phyloP scores from a whole-genome alignment of 2,888 invertebrate genomes.

The Galerucella nymphaeae region DNA sequence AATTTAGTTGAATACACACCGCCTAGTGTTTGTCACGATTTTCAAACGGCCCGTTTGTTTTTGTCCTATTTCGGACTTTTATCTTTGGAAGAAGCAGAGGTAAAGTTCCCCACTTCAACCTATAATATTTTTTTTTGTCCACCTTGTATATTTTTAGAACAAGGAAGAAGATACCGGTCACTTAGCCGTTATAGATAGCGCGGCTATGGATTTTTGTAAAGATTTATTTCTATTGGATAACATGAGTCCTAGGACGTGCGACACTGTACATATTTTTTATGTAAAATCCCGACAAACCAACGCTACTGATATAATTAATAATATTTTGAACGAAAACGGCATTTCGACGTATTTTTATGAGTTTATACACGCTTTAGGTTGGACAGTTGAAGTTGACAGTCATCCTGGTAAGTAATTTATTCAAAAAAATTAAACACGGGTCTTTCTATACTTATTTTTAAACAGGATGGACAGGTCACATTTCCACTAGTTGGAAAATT shows the following conservation, averaged over 20 bases:
- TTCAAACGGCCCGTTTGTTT: conserved; percentile 94
- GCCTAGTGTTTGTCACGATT: conserved; percentile 87
- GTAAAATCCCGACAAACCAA: conserved; percentile 86
- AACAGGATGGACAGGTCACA: conserved; percentile 87
- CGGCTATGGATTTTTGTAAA: conserved; percentile 75
- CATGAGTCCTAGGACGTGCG: conserved; percentile 86
- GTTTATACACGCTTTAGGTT: conserved; percentile 81
- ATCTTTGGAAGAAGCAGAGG: conserved; percentile 67
- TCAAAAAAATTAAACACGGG: neutral
- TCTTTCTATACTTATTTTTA: neutral
- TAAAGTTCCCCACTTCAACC: conserved; percentile 5
- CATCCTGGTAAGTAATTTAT: conserved; percentile 76
- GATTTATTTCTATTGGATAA: conserved; percentile 88
- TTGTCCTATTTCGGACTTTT: conserved; percentile 96
- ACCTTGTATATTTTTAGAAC: conserved; percentile 36
- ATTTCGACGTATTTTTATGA: conserved; percentile 69
- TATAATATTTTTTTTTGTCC: neutral
- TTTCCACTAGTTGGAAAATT: conserved; percentile 82
- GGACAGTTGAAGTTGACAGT: conserved; percentile 84
- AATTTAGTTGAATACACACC: conserved; percentile 77
- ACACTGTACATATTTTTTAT: conserved; percentile 95
- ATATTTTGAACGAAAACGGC: conserved; percentile 69
- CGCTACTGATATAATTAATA: conserved; percentile 83
- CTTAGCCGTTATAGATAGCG: conserved; percentile 78
- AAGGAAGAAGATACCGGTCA: conserved; percentile 64